Percentiles rank a stretch among this genome's conserved stretches.
phyloP scores from a whole-genome alignment of 2,113 vertebrate species.

The Sebastes schlegelii region DNA sequence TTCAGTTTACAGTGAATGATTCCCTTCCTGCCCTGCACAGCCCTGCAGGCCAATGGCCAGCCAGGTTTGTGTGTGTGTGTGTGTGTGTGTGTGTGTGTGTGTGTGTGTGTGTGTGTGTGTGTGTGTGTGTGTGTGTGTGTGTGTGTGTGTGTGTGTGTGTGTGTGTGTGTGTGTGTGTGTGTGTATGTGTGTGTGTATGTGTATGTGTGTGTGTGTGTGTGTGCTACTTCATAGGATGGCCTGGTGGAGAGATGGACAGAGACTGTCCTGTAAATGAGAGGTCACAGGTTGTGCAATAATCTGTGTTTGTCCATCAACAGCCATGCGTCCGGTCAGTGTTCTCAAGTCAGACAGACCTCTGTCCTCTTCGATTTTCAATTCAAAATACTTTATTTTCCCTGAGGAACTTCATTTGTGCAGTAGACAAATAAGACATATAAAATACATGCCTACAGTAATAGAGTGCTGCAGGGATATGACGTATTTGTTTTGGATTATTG shows the following conservation, averaged over 20 bases:
- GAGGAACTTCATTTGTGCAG: neutral
- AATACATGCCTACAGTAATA: neutral
- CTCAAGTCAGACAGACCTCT: neutral
- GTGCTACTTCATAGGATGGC: constrained; percentile 36
- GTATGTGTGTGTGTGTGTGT: constrained; percentile 52
- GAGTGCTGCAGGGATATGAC: too few species aligned
- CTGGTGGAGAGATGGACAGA: constrained; percentile 45
- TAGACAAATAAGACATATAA: neutral
- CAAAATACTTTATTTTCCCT: neutral
- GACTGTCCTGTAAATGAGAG: constrained; percentile 49
- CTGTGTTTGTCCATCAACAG: constrained; percentile 50
- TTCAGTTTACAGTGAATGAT: constrained; percentile 88
- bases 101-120: constrained; percentile 41
- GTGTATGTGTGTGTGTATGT: constrained; percentile 63
- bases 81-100: constrained; percentile 47
- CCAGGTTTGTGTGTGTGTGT: constrained; percentile 70
- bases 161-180: constrained; percentile 64
- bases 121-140: constrained; percentile 50
- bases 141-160: constrained; percentile 63
- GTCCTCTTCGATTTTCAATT: neutral
- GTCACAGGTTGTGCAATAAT: constrained; percentile 48
- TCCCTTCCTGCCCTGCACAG: constrained; percentile 88
- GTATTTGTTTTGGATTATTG: too few species aligned
- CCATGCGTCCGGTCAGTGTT: constrained; percentile 27
- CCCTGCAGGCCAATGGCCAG: constrained; percentile 80